These are phyloP conservation scores for Oreotrochilus melanogaster DNA, from an alignment of 2,113 vertebrate genomes.

Conservation along the genomic window DNA sequence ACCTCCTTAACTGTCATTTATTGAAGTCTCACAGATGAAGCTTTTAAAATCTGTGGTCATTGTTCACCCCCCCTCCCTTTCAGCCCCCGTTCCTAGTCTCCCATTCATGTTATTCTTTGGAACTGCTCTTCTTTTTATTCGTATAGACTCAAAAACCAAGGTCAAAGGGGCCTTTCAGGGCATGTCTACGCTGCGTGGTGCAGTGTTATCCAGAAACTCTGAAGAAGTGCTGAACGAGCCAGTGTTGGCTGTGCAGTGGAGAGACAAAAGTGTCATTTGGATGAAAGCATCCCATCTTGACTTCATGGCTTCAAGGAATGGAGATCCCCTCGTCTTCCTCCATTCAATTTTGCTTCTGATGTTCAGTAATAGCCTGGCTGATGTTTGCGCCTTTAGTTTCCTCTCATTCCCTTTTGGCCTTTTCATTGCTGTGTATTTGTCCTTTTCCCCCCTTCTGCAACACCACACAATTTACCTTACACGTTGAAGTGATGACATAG, in stretches of 20 bases:
- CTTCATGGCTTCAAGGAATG: background rate
- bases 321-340: background rate
- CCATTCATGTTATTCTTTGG: background rate
- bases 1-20: constrained; percentile 10
- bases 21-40: background rate
- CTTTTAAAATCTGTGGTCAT: background rate
- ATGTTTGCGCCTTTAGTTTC: background rate
- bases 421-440: background rate
- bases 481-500: background rate
- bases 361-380: background rate
- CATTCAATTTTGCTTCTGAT: background rate
- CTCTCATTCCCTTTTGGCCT: background rate
- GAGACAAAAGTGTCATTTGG: background rate
- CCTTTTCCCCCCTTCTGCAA: background rate
- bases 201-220: background rate
- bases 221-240: background rate
- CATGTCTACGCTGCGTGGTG: background rate
- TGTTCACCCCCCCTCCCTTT: background rate
- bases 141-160: constrained; percentile 12
- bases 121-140: constrained; percentile 8
- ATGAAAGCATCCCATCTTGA: constrained; percentile 7
- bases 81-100: background rate
- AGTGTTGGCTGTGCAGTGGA: background rate
- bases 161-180: constrained; percentile 12
- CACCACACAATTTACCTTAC: background rate